A percentile compares a stretch with the other conserved stretches of the same genome.
Conservation (phyloP, 2,113 vertebrate species). For the Hippocampus comes region DNA sequence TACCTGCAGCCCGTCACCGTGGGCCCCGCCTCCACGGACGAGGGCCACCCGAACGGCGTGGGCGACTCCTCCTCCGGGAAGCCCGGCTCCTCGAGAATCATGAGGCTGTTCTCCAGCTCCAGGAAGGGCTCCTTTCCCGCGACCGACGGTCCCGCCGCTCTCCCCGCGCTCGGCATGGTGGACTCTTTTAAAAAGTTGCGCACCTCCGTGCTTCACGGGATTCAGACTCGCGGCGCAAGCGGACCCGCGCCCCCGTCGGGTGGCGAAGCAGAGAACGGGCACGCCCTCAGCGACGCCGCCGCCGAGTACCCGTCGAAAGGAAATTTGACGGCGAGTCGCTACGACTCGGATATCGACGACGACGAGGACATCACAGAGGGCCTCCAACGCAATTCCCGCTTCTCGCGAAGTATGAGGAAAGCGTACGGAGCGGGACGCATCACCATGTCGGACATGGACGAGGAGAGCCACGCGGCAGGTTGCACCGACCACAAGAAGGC, state of each 20-base stretch:
- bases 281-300: constrained; percentile 22
- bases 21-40: constrained; percentile 56
- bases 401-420: constrained; percentile 86
- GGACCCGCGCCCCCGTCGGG: constrained; percentile 6
- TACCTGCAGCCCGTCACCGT: constrained; percentile 66
- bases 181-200: constrained; percentile 92
- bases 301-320: constrained; percentile 63
- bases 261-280: constrained; percentile 40
- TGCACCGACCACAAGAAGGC: constrained; percentile 38
- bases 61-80: constrained; percentile 57
- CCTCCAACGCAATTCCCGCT: constrained; percentile 80
- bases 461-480: constrained; percentile 30
- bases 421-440: constrained; percentile 90
- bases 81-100: constrained; percentile 77
- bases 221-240: constrained; percentile 76
- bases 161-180: constrained; percentile 84
- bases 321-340: constrained; percentile 25
- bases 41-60: constrained; percentile 64
- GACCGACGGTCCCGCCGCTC: constrained; percentile 74
- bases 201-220: constrained; percentile 87
- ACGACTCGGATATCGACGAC: constrained; percentile 65
- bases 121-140: constrained; percentile 62
- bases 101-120: constrained; percentile 81
- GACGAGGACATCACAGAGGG: constrained; percentile 69
- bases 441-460: constrained; percentile 73